phyloP scores from a whole-genome alignment of 1,140 invertebrate species.

The Fopius arisanus region DNA sequence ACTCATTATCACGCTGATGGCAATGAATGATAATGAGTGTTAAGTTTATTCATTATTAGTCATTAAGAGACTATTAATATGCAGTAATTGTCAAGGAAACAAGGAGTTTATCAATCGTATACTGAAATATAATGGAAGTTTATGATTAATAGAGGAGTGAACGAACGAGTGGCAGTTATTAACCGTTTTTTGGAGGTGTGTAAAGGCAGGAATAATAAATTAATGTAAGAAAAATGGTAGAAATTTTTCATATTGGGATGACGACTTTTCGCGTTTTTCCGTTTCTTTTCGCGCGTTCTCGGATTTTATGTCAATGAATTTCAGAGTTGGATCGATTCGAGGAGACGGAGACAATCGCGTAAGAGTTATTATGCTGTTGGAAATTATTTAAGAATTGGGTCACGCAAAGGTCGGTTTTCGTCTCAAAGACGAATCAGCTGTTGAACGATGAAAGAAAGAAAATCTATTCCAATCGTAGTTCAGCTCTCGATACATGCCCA shows the following conservation, averaged over 20 bases:
- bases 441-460: background rate
- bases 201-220: background rate
- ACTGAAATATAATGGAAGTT: too few relatives aligned
- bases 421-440: background rate
- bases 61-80: background rate
- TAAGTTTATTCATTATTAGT: too few relatives aligned
- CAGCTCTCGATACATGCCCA: too few relatives aligned
- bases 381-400: background rate
- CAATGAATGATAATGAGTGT: too few relatives aligned
- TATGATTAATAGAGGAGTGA: too few relatives aligned
- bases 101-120: too few relatives aligned
- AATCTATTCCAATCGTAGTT: background rate
- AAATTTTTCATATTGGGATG: background rate
- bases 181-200: too few relatives aligned
- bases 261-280: background rate
- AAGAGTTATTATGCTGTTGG: background rate
- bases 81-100: too few relatives aligned
- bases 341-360: conserved; percentile 18
- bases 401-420: conserved; percentile 5
- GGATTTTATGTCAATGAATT: background rate
- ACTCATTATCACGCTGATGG: too few relatives aligned
- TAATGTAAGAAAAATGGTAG: background rate
- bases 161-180: too few relatives aligned
- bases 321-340: background rate
- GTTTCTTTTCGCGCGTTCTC: background rate